A percentile compares a stretch with the other conserved stretches of the same genome.
These are phyloP conservation scores for Sula dactylatra DNA, from an alignment of 2,113 vertebrate genomes.

Conservation along the genomic window DNA sequence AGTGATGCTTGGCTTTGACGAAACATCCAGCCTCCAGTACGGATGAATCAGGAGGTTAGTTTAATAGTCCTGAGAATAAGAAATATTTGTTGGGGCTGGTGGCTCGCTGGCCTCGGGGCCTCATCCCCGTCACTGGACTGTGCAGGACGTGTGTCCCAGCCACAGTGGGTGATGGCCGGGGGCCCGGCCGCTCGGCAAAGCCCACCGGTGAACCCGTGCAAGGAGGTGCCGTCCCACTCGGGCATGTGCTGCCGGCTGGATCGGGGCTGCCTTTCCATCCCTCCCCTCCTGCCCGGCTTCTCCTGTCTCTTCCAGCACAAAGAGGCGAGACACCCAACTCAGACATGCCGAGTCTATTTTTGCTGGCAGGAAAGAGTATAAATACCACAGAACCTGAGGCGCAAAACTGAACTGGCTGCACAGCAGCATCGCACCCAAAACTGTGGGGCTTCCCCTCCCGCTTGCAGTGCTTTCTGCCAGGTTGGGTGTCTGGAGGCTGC, in stretches of 20 bases:
- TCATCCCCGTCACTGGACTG: rapidly evolving
- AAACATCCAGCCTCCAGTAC: neutral
- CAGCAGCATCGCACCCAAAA: neutral
- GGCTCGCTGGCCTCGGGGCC: neutral
- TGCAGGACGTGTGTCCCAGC: neutral
- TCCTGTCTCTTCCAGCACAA: neutral
- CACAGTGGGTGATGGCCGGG: rapidly evolving
- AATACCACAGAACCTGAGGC: neutral
- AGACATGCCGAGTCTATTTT: neutral
- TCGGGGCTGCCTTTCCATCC: neutral
- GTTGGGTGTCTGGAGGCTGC: neutral
- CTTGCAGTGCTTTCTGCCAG: rapidly evolving
- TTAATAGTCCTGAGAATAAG: neutral
- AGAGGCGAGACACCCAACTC: neutral
- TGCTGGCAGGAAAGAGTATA: neutral
- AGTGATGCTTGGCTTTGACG: rapidly evolving
- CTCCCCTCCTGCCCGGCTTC: neutral
- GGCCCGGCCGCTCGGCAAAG: neutral
- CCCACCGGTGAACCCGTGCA: rapidly evolving
- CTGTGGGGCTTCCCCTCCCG: neutral
- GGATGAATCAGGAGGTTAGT: neutral
- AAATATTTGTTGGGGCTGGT: neutral
- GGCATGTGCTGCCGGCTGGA: rapidly evolving
- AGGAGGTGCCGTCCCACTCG: neutral
- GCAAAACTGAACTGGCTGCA: neutral